Evolutionary conservation across 2,888 invertebrate species (phyloP).

Genomic region (Lasioglossum calceatum): DNA sequence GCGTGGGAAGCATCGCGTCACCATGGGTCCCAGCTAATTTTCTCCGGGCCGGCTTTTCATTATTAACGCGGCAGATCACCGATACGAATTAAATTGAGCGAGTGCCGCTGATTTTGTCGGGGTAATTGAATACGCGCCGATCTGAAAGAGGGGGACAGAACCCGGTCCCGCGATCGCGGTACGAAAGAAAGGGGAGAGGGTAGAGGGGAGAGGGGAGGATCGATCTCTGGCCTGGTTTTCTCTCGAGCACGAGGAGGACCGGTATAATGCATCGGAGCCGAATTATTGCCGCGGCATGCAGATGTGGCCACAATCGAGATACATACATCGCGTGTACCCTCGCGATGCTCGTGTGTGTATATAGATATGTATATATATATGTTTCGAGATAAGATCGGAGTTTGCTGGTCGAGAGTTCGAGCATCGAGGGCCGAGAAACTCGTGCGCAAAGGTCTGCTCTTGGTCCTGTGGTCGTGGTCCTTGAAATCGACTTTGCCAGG

Average conservation of each 20-base stretch:
- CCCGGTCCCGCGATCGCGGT: conserved; percentile 8
- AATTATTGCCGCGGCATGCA: conserved; percentile 74
- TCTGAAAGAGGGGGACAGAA: conserved; percentile 32
- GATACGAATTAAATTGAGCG: conserved; percentile 62
- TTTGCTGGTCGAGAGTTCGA: conserved; percentile 47
- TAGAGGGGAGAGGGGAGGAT: conserved; percentile 52
- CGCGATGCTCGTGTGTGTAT: conserved; percentile 35
- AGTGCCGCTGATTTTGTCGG: conserved; percentile 61
- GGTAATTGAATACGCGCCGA: conserved; percentile 67
- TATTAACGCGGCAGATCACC: conserved; percentile 59
- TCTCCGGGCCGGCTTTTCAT: conserved; percentile 37
- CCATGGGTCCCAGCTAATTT: conserved; percentile 15
- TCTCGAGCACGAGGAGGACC: conserved; percentile 38
- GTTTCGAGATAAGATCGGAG: conserved; percentile 68
- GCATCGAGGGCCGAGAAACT: conserved; percentile 55
- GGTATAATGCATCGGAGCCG: conserved; percentile 68
- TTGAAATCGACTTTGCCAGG: background rate
- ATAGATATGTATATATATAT: conserved; percentile 35
- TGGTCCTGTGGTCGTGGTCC: background rate
- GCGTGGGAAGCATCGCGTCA: conserved; percentile 25
- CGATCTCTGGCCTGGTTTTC: conserved; percentile 75
- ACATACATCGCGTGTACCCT: conserved; percentile 65
- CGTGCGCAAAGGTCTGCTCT: conserved; percentile 11
- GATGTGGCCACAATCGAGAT: conserved; percentile 74
- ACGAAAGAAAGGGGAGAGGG: conserved; percentile 19